phyloP scores from a whole-genome alignment of 2,113 vertebrate genomes.

The Ursus arctos region DNA sequence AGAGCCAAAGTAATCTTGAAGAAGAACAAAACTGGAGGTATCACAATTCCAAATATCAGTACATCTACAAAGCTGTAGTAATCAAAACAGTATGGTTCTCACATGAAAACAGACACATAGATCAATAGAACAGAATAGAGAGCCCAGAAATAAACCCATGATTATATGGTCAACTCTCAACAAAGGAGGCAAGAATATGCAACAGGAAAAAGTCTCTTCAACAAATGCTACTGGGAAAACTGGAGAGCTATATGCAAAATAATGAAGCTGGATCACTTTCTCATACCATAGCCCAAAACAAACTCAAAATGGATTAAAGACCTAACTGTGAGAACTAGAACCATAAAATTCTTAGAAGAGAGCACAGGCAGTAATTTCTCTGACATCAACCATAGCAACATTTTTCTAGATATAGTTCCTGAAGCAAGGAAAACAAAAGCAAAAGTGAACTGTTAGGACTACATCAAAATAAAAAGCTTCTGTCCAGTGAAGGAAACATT shows the following conservation, averaged over 20 bases:
- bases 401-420: background rate
- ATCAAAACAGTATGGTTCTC: background rate
- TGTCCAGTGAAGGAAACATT: background rate
- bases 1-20: background rate
- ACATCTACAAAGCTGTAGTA: background rate
- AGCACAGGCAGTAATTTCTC: background rate
- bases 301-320: background rate
- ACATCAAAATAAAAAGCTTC: background rate
- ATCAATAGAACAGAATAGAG: background rate
- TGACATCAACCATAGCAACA: background rate
- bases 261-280: background rate
- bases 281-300: background rate
- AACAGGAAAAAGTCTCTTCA: background rate
- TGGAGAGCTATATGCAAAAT: background rate
- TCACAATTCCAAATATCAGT: background rate
- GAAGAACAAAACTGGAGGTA: background rate
- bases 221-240: background rate
- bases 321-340: background rate
- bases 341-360: background rate
- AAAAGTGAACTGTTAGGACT: background rate
- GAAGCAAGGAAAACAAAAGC: background rate
- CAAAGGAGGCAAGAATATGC: background rate
- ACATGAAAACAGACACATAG: background rate
- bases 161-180: background rate
- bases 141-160: background rate